Conservation (phyloP, 1,140 invertebrate genomes). For the Lepidurus packardi region DNA sequence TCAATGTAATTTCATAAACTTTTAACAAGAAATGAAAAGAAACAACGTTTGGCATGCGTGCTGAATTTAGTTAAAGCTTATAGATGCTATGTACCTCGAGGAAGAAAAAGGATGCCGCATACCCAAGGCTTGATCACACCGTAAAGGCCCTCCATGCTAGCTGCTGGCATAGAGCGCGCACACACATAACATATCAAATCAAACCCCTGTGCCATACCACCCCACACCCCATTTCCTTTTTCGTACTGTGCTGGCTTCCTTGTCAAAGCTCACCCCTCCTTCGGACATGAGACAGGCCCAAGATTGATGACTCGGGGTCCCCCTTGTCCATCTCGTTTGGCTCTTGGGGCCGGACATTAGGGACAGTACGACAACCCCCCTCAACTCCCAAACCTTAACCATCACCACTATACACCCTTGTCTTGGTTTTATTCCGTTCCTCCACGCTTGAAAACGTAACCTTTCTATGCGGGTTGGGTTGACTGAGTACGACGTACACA, state of each 20-base stretch:
- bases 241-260: neutral
- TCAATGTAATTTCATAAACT: too few relatives aligned
- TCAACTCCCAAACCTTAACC: neutral
- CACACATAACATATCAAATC: conserved; percentile 1
- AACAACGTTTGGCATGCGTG: too few relatives aligned
- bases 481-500: too few relatives aligned
- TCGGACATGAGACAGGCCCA: conserved; percentile 8
- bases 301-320: conserved; percentile 5
- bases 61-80: too few relatives aligned
- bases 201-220: neutral
- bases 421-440: neutral
- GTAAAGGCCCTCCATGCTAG: neutral
- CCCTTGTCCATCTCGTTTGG: neutral
- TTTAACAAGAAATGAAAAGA: too few relatives aligned
- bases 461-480: too few relatives aligned
- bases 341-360: conserved; percentile 10
- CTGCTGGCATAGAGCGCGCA: neutral
- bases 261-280: conserved; percentile 20
- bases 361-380: conserved; percentile 3
- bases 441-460: neutral
- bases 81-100: too few relatives aligned
- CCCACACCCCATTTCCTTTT: neutral
- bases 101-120: too few relatives aligned
- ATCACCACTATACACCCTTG: neutral
- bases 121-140: neutral